Percentiles rank a stretch among this genome's conserved stretches.
Conservation (phyloP, 2,797 vertebrate species). For the Natrix natrix region DNA sequence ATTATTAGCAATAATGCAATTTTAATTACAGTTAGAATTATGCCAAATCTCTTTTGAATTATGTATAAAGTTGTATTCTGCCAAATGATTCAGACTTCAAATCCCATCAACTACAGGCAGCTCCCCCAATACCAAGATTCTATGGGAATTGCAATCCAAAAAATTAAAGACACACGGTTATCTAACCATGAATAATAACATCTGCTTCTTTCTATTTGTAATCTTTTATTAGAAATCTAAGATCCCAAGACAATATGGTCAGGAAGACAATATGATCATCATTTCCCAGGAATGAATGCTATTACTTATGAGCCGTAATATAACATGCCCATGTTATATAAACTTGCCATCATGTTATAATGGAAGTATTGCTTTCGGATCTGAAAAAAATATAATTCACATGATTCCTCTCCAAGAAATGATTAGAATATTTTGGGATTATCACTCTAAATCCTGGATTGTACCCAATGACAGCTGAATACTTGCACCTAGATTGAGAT, state of each 20-base stretch:
- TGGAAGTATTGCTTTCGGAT: not conserved
- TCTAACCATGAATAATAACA: not conserved
- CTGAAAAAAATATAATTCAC: not conserved
- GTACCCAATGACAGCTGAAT: not conserved
- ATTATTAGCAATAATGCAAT: not conserved
- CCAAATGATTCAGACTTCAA: not conserved
- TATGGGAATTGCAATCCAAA: not conserved
- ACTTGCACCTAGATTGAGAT: not conserved
- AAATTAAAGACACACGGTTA: not conserved
- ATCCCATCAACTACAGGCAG: not conserved
- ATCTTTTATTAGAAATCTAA: not conserved
- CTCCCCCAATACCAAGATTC: not conserved
- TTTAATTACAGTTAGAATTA: not conserved
- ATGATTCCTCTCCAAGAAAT: not conserved
- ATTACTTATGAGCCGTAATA: not conserved
- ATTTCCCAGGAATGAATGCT: not conserved
- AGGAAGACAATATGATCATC: not conserved
- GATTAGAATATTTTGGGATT: not conserved
- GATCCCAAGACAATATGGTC: not conserved
- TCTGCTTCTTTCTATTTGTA: not conserved
- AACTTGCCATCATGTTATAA: not conserved
- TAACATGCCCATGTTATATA: not conserved
- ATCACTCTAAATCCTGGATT: not conserved
- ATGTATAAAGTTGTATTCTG: not conserved
- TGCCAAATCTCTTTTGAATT: not conserved